These are phyloP conservation scores for Ylistrum balloti DNA, from an alignment of 1,140 invertebrate species.

Conservation along the genomic window DNA sequence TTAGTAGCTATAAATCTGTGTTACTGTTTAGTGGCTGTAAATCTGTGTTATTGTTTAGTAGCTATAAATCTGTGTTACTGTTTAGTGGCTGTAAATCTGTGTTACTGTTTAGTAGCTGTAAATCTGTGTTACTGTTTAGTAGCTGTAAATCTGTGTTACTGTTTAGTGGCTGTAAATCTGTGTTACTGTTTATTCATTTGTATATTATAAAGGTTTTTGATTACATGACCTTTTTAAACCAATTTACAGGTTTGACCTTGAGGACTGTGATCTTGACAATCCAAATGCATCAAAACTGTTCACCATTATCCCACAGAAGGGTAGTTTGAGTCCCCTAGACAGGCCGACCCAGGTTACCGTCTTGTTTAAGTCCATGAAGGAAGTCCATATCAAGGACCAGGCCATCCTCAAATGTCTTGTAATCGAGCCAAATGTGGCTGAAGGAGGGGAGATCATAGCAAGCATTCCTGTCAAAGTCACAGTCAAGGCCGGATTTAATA, in stretches of 20 bases:
- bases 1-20: too few species aligned
- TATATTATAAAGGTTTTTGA: too few species aligned
- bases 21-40: too few species aligned
- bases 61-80: too few species aligned
- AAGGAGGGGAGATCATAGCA: slow-evolving; percentile 81
- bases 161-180: too few species aligned
- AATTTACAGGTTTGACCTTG: slow-evolving; percentile 79
- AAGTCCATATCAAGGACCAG: slow-evolving; percentile 79
- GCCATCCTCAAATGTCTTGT: slow-evolving; percentile 81
- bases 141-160: too few species aligned
- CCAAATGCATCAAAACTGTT: slow-evolving; percentile 77
- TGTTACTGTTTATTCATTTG: too few species aligned
- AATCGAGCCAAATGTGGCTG: slow-evolving; percentile 80
- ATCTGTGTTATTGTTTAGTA: too few species aligned
- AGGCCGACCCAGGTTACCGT: slow-evolving; percentile 79
- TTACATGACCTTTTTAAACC: too few species aligned
- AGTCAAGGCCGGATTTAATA: slow-evolving; percentile 81
- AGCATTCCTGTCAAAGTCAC: slow-evolving; percentile 82
- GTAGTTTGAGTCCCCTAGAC: slow-evolving; percentile 76
- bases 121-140: too few species aligned
- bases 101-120: too few species aligned
- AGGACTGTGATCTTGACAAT: slow-evolving; percentile 73
- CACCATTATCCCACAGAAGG: slow-evolving; percentile 77
- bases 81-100: too few species aligned
- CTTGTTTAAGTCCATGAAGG: slow-evolving; percentile 79